Evolutionary conservation across 2,888 invertebrate species (phyloP).

Genomic region (Hermaeophaga mercurialis): DNA sequence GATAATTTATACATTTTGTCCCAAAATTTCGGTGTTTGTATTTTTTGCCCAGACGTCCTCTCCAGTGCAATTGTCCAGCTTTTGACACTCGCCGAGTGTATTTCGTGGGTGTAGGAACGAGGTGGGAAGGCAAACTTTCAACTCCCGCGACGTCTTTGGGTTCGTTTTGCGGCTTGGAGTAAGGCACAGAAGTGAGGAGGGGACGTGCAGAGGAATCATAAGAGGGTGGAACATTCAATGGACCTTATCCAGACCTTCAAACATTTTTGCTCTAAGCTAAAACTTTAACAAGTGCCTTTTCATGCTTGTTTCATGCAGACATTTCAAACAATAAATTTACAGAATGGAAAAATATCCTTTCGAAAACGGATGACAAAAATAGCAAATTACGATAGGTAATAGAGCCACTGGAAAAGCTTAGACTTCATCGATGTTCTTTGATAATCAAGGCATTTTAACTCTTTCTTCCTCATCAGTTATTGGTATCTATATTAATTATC

Average conservation of each 20-base stretch:
- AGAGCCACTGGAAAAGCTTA: too few relatives aligned
- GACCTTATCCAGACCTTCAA: conserved; percentile 19
- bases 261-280: conserved; percentile 12
- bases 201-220: neutral
- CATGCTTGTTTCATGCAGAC: conserved; percentile 4
- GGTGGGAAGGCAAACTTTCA: conserved; percentile 25
- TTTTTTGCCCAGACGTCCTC: too few relatives aligned
- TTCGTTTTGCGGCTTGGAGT: conserved; percentile 20
- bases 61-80: conserved; percentile 6
- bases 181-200: conserved; percentile 1
- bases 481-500: too few relatives aligned
- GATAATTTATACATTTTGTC: too few relatives aligned
- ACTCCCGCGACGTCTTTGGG: conserved; percentile 26
- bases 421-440: too few relatives aligned
- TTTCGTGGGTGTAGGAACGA: conserved; percentile 24
- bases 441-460: too few relatives aligned
- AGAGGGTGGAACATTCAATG: conserved; percentile 14
- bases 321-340: neutral
- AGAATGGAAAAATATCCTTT: too few relatives aligned
- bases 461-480: too few relatives aligned
- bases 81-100: conserved; percentile 12
- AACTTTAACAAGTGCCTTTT: conserved; percentile 4
- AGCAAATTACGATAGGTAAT: too few relatives aligned
- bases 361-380: too few relatives aligned
- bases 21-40: too few relatives aligned